Evolutionary conservation across 92 coral and sea anemone genomes (phyloP).

Genomic region (Epizoanthus rinbou): DNA sequence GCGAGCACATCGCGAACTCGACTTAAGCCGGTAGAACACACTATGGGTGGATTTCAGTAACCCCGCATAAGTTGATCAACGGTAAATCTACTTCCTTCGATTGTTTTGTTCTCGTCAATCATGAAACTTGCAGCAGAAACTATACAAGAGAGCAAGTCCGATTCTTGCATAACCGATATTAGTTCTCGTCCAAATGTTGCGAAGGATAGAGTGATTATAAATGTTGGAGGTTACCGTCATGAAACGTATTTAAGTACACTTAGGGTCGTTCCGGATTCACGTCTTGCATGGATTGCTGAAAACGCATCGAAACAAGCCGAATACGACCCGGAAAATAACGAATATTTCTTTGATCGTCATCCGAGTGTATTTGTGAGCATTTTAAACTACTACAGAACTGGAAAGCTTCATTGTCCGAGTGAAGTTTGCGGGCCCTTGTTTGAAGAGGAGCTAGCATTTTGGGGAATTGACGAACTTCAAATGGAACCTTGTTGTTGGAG

Average conservation of each 20-base stretch:
- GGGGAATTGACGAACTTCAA: constrained; percentile 99
- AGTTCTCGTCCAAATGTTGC: constrained; percentile 71
- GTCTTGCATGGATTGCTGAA: constrained; percentile 98
- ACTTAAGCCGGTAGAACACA: neutral
- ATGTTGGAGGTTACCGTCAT: constrained; percentile 97
- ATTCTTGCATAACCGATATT: constrained; percentile 66
- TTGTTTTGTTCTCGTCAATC: too few species aligned
- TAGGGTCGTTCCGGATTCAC: constrained; percentile 91
- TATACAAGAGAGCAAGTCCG: constrained; percentile 55
- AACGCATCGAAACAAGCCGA: constrained; percentile 90
- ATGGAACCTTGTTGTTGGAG: constrained; percentile 99
- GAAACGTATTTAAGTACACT: constrained; percentile 97
- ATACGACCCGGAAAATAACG: constrained; percentile 90
- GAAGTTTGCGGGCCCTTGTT: constrained; percentile 98
- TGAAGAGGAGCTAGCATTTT: constrained; percentile 93
- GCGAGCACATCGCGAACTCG: constrained; percentile 36
- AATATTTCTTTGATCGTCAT: constrained; percentile 94
- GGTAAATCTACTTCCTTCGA: neutral
- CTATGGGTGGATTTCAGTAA: neutral
- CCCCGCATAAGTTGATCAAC: neutral
- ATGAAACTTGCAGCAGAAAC: constrained; percentile 40
- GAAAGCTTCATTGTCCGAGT: constrained; percentile 96
- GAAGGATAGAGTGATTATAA: constrained; percentile 83
- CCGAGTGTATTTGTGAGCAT: constrained; percentile 92
- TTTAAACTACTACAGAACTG: constrained; percentile 95